Evolutionary conservation across 2,113 vertebrate species (phyloP).

Genomic region (Cottus gobio): DNA sequence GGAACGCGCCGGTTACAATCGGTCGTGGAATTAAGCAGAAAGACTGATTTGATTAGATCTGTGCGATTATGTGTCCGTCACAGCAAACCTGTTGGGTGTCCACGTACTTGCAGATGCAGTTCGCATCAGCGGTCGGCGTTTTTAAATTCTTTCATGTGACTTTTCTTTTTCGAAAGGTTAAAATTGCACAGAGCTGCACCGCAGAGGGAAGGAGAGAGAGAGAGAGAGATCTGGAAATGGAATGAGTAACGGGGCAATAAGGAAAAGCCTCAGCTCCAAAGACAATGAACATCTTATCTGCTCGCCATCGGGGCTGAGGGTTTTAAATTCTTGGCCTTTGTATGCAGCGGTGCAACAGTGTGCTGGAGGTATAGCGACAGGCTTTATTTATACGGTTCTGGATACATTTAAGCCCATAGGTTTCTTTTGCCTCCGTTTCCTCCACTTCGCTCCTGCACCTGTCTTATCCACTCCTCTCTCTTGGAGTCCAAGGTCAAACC

Average conservation of each 20-base stretch:
- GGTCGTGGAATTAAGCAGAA: background rate
- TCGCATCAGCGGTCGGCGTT: too few relatives aligned
- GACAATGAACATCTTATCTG: slow-evolving; percentile 33
- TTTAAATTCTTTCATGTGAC: background rate
- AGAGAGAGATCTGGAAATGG: background rate
- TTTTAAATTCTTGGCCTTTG: slow-evolving; percentile 30
- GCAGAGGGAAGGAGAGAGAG: background rate
- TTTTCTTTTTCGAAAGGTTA: background rate
- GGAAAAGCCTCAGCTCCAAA: slow-evolving; percentile 28
- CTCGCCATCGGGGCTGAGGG: slow-evolving; percentile 13
- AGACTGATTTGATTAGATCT: background rate
- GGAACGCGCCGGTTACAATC: slow-evolving; percentile 1
- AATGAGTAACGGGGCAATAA: slow-evolving; percentile 35
- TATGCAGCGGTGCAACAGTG: background rate
- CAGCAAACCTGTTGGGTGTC: background rate
- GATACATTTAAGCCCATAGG: background rate
- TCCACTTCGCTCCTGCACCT: background rate
- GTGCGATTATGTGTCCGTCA: background rate
- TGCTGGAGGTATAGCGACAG: background rate
- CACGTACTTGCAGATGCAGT: background rate
- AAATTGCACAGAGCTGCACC: background rate
- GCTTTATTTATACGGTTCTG: background rate
- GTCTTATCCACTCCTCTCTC: background rate
- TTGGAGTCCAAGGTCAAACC: slow-evolving; percentile 46
- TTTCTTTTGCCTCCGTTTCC: background rate